Conservation (phyloP, 2,113 vertebrate species). For the Nothoprocta pentlandii region DNA sequence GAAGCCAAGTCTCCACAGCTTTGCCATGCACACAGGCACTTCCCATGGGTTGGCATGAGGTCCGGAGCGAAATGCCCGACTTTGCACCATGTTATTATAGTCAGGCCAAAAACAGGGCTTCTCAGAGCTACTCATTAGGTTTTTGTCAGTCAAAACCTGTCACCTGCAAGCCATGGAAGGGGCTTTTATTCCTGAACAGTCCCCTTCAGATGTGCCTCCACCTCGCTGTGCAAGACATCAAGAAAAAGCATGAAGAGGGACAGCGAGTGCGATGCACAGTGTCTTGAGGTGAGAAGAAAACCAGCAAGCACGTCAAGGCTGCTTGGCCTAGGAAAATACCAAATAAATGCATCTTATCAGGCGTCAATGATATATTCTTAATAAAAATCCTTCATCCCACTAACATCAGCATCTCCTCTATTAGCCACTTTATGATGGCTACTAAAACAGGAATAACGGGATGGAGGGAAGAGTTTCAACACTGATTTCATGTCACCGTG, state of each 20-base stretch:
- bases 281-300: background rate
- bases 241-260: background rate
- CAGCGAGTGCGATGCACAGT: background rate
- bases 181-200: background rate
- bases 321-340: background rate
- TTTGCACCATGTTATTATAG: background rate
- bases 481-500: background rate
- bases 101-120: background rate
- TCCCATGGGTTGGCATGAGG: background rate
- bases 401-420: background rate
- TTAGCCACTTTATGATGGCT: background rate
- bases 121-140: background rate
- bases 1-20: background rate
- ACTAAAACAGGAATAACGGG: background rate
- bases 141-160: background rate
- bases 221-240: background rate
- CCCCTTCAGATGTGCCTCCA: background rate
- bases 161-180: background rate
- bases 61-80: background rate
- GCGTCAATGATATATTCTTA: background rate
- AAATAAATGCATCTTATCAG: background rate
- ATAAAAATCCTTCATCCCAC: background rate
- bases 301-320: background rate
- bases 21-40: background rate
- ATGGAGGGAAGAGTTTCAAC: background rate